Evolutionary conservation across 2,113 vertebrate genomes (phyloP), one percentile per base, ranked within the genome.

Genomic region (Thalassarche chlororhynchos): DNA sequence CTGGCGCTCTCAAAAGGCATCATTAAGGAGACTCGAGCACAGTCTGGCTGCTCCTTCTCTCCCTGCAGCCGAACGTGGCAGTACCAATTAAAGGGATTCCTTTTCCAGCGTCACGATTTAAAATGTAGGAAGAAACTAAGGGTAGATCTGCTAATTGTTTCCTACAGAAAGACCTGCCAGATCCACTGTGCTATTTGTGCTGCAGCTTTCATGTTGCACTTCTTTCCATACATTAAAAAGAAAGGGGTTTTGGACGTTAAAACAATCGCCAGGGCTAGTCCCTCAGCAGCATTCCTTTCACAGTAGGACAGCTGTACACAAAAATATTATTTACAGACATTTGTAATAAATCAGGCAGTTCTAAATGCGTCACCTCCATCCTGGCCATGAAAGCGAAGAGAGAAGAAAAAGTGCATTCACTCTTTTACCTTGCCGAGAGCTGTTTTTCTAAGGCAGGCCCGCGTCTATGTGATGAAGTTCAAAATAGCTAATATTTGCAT

Each of bases 251-350:
- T 84, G 69, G 42, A 60, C 26, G 29, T 75, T 65, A 34, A 88
- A 92, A 66, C 84, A 76, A 84, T 91, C 0, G 6, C 77, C 89
- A 85, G 62, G 65, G 40, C 66, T 70, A 38, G 78, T 89, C 82
- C 84, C n/a, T 78, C 79, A 60, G 58, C 71, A 55, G 44, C 64
- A 65, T 89, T 96, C 95, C 84, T 64, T 95, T 93, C 90, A 60
- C 88, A 86, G 89, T 95, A 89, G 90, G 96, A 93, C 70, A 93
- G 92, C 92, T 94, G 90, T 93, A 96, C 84, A 96, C 96, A 97
- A 95, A 97, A 97, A 92, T 97, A 87, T 91, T 98, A 91, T 96
- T 97, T 98, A 96, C 97, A 96, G 96, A 90, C 93, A 93, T 93
- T 95, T 95, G 92, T 84, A 94, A 93, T 97, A 97, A 97, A 97